Evolutionary conservation across 2,888 invertebrate species (phyloP).

Genomic region (Drepana falcataria): DNA sequence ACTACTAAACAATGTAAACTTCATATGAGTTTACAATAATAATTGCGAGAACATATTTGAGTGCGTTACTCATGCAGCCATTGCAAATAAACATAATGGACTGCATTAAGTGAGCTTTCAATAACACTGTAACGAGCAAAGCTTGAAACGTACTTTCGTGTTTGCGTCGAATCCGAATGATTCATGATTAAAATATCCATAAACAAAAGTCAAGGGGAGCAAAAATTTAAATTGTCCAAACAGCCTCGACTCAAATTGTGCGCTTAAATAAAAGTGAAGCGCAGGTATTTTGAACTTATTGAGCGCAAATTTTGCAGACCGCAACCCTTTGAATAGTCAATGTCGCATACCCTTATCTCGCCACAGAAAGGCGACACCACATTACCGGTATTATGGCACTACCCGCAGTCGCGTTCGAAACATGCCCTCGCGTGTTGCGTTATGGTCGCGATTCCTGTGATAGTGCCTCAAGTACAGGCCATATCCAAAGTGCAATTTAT

Average conservation of each 20-base stretch:
- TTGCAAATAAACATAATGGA: conserved; percentile 24
- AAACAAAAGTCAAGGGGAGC: conserved; percentile 18
- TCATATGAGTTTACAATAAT: not conserved
- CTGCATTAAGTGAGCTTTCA: conserved; percentile 29
- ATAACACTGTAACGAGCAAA: conserved; percentile 37
- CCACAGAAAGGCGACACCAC: conserved; percentile 77
- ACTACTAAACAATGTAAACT: not conserved
- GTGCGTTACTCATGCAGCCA: conserved; percentile 14
- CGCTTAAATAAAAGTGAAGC: conserved; percentile 49
- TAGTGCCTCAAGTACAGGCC: conserved; percentile 52
- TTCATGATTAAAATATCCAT: conserved; percentile 41
- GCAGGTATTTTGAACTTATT: conserved; percentile 71
- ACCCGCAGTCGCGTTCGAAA: conserved; percentile 41
- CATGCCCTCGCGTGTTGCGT: conserved; percentile 41
- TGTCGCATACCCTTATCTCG: conserved; percentile 78
- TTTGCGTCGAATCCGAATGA: conserved; percentile 29
- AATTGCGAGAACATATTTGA: not conserved
- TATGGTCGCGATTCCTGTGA: conserved; percentile 60
- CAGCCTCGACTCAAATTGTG: conserved; percentile 37
- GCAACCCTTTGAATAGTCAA: conserved; percentile 79
- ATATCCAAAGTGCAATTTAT: conserved; percentile 78
- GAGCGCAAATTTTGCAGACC: conserved; percentile 78
- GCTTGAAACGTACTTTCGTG: conserved; percentile 23
- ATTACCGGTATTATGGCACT: conserved; percentile 74
- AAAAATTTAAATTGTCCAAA: conserved; percentile 27